phyloP scores from a whole-genome alignment of 1,140 invertebrate species.

The Magallana ariakensis region DNA sequence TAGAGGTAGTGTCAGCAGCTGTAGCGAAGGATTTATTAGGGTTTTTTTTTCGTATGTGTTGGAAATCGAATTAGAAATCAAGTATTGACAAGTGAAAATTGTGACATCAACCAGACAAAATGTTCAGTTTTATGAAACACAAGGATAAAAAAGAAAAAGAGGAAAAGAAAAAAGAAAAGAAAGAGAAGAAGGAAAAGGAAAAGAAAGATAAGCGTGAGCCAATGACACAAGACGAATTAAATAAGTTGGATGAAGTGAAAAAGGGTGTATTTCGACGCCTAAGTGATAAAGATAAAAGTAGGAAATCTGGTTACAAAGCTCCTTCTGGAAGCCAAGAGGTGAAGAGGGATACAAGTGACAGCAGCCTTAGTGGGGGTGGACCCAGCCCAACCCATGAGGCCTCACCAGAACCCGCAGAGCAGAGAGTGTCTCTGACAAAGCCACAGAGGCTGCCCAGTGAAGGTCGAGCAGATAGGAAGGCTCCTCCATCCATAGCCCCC shows the following conservation, averaged over 20 bases:
- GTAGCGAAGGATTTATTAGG: not conserved
- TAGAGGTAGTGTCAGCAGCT: not conserved
- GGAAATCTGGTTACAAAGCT: slow-evolving; percentile 52
- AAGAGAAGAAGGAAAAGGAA: slow-evolving; percentile 85
- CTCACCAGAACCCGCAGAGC: slow-evolving; percentile 49
- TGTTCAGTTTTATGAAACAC: slow-evolving; percentile 82
- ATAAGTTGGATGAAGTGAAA: slow-evolving; percentile 78
- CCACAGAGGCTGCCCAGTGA: slow-evolving; percentile 48
- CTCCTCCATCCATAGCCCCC: slow-evolving; percentile 56
- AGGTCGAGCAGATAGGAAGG: slow-evolving; percentile 47
- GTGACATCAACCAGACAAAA: slow-evolving; percentile 47
- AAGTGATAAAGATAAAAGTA: slow-evolving; percentile 68
- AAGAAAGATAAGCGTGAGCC: slow-evolving; percentile 85
- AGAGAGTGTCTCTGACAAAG: slow-evolving; percentile 43
- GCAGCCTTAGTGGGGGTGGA: slow-evolving; percentile 64
- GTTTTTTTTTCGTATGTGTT: not conserved
- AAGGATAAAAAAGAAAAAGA: slow-evolving; percentile 93
- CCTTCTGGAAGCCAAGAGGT: slow-evolving; percentile 51
- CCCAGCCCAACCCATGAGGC: slow-evolving; percentile 65
- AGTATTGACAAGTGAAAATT: not conserved
- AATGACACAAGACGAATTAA: slow-evolving; percentile 81
- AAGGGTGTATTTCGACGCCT: slow-evolving; percentile 74
- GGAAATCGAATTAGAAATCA: not conserved
- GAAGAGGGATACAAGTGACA: slow-evolving; percentile 70
- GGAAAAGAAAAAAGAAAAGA: slow-evolving; percentile 88